Percentiles rank a stretch among this genome's conserved stretches.
These are phyloP conservation scores for Phodopus roborovskii DNA, from an alignment of 2,113 vertebrate species.

Conservation along the genomic window DNA sequence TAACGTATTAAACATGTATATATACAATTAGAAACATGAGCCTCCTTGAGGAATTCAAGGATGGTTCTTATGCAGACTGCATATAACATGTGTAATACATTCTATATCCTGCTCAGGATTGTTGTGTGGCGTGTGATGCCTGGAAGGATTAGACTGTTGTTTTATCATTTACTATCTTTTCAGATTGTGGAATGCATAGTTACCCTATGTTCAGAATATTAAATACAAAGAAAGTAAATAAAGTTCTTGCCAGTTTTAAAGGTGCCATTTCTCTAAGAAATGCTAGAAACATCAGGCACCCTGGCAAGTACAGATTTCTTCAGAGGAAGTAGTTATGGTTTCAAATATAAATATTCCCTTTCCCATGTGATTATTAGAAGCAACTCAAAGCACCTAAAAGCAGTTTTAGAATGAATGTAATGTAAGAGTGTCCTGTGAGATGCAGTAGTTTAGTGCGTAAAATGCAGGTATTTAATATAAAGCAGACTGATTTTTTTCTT, in stretches of 20 bases:
- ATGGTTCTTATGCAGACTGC: neutral
- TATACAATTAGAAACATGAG: neutral
- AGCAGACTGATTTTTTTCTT: neutral
- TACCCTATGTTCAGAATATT: neutral
- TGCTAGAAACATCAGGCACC: slow-evolving; percentile 22
- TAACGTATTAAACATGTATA: slow-evolving; percentile 11
- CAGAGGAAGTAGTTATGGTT: slow-evolving; percentile 29
- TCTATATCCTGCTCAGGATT: neutral
- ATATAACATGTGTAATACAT: neutral
- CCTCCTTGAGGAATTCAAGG: neutral
- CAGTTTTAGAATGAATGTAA: neutral
- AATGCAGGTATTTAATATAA: neutral
- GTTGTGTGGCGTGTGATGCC: neutral
- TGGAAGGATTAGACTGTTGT: neutral
- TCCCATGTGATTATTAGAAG: neutral
- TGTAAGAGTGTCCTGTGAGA: neutral
- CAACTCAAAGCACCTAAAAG: neutral
- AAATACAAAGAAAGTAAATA: neutral
- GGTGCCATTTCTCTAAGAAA: neutral
- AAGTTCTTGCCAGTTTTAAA: neutral
- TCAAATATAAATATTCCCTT: neutral
- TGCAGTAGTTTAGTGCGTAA: neutral
- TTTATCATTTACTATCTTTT: neutral
- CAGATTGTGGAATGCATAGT: neutral
- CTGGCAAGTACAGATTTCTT: neutral